phyloP scores from a whole-genome alignment of 2,888 invertebrate species.

The Oscheius sp. region DNA sequence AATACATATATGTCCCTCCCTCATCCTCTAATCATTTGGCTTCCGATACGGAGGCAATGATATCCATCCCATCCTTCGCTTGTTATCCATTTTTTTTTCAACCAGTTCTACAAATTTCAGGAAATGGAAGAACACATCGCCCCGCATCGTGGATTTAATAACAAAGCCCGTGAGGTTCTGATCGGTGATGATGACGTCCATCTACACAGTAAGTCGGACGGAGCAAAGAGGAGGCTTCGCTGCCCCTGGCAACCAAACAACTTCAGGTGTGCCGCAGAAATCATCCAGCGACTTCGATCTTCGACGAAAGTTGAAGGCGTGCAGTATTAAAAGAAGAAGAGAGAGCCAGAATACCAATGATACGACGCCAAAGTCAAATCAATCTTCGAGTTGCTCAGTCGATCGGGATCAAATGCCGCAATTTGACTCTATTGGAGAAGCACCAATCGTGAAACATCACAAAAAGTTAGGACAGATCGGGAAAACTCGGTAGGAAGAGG shows the following conservation, averaged over 20 bases:
- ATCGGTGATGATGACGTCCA: conserved; percentile 35
- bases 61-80: neutral
- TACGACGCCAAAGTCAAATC: conserved; percentile 34
- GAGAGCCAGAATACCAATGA: conserved; percentile 34
- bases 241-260: too few species aligned
- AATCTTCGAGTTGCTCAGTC: conserved; percentile 38
- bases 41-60: neutral
- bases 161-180: conserved; percentile 43
- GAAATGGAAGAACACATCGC: neutral
- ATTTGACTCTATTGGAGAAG: conserved; percentile 49
- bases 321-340: conserved; percentile 24
- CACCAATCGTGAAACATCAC: conserved; percentile 43
- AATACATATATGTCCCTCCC: neutral
- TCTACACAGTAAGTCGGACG: conserved; percentile 7
- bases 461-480: conserved; percentile 43
- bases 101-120: neutral
- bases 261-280: conserved; percentile 33
- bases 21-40: neutral
- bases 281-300: conserved; percentile 45
- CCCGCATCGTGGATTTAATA: conserved; percentile 46
- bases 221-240: neutral
- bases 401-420: conserved; percentile 34
- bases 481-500: conserved; percentile 42
- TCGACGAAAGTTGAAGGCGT: conserved; percentile 34
- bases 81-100: neutral